Conservation (phyloP, 2,113 vertebrate species). For the Collichthys lucidus region DNA sequence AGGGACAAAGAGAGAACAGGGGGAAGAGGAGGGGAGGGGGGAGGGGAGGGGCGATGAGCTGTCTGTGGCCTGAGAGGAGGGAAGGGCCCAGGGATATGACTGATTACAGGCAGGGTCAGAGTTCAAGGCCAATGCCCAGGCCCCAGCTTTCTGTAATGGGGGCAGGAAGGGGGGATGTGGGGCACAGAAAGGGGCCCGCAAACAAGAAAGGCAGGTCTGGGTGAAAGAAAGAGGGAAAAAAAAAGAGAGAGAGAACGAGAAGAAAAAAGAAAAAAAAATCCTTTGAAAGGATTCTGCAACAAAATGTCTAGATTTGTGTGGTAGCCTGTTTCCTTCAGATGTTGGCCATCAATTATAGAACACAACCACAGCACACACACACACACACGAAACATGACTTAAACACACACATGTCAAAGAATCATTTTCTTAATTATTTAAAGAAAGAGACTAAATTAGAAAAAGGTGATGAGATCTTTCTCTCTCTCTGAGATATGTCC, state of each 20-base stretch:
- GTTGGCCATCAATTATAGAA: constrained; percentile 55
- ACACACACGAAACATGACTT: background rate
- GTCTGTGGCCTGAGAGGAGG: constrained; percentile 79
- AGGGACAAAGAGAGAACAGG: constrained; percentile 69
- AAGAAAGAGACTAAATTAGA: constrained; percentile 1
- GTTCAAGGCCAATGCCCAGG: constrained; percentile 84
- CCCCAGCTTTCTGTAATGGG: constrained; percentile 78
- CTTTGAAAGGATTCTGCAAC: constrained; percentile 55
- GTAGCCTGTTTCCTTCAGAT: constrained; percentile 53
- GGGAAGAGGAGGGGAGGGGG: constrained; percentile 61
- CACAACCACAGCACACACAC: background rate
- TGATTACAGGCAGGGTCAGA: constrained; percentile 85
- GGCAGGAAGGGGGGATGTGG: constrained; percentile 66
- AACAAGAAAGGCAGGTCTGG: constrained; percentile 66
- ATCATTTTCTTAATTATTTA: constrained; percentile 8
- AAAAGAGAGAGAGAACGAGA: constrained; percentile 13
- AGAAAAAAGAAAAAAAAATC: constrained; percentile 24
- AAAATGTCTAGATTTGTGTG: constrained; percentile 59
- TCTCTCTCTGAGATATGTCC: background rate
- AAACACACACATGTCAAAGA: background rate
- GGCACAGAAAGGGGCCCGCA: constrained; percentile 67
- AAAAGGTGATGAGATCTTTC: constrained; percentile 9
- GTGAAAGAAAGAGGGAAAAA: constrained; percentile 56
- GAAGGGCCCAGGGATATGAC: constrained; percentile 86
- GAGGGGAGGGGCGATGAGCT: constrained; percentile 72